phyloP scores from a whole-genome alignment of 2,888 invertebrate species.

The Rhogogaster chlorosoma region DNA sequence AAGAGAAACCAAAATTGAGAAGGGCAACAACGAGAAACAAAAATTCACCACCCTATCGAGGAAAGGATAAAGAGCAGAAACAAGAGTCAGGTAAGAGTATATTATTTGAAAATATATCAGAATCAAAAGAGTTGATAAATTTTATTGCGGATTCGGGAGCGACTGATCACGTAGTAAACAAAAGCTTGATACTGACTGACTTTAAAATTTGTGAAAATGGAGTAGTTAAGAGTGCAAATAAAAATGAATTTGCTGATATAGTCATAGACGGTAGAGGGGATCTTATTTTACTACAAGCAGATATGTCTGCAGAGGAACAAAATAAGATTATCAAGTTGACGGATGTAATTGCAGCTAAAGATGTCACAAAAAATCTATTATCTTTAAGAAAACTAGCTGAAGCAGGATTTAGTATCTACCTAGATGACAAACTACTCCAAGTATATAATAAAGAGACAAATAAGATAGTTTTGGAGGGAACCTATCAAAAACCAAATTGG shows the following conservation, averaged over 20 bases:
- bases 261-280: conserved; percentile 17
- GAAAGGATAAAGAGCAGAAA: not conserved
- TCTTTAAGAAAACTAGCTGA: conserved; percentile 59
- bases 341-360: conserved; percentile 57
- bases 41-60: not conserved
- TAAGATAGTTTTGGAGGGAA: conserved; percentile 55
- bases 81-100: conserved; percentile 8
- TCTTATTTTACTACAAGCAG: not conserved
- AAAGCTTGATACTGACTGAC: conserved; percentile 49
- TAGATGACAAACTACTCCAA: conserved; percentile 57
- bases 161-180: conserved; percentile 54
- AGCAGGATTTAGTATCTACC: conserved; percentile 57
- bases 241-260: conserved; percentile 50
- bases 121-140: conserved; percentile 21
- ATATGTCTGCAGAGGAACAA: not conserved
- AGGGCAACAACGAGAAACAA: not conserved
- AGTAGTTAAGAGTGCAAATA: conserved; percentile 50
- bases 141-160: conserved; percentile 56
- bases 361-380: conserved; percentile 57
- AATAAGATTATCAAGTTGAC: conserved; percentile 46
- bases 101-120: not conserved
- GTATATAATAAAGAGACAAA: conserved; percentile 55
- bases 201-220: conserved; percentile 42
- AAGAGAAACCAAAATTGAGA: not conserved
- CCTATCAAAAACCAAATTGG: conserved; percentile 59